Evolutionary conservation across 2,797 vertebrate species (phyloP).

Genomic region (Stomatorhinus walkeri): DNA sequence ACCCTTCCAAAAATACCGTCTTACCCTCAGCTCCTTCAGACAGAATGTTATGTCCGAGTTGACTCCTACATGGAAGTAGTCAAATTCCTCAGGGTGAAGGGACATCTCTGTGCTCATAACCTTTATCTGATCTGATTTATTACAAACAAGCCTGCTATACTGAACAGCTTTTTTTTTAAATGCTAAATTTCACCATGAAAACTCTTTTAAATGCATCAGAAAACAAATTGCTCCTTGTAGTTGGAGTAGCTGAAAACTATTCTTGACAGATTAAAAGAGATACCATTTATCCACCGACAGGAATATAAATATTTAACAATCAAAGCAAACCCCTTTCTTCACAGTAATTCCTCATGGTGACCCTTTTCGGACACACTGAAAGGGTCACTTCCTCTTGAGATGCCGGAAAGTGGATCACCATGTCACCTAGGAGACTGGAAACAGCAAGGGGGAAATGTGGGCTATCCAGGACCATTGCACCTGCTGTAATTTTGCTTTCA

Average conservation of each 20-base stretch:
- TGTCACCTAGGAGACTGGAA: slow-evolving; percentile 73
- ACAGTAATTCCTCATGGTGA: slow-evolving; percentile 71
- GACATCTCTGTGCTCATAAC: slow-evolving; percentile 74
- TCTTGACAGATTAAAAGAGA: background rate
- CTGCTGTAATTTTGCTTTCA: background rate
- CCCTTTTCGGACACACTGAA: slow-evolving; percentile 62
- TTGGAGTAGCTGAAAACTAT: background rate
- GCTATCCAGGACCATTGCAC: background rate
- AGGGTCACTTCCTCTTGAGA: slow-evolving; percentile 88
- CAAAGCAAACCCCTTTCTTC: slow-evolving; percentile 69
- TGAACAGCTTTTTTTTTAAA: background rate
- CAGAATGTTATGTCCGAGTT: slow-evolving; percentile 86
- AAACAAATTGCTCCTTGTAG: background rate
- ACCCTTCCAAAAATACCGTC: slow-evolving; percentile 34
- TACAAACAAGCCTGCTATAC: background rate
- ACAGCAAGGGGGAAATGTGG: background rate
- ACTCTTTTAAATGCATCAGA: background rate
- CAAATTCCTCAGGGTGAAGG: slow-evolving; percentile 80
- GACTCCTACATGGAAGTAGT: slow-evolving; percentile 75
- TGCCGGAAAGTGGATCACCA: slow-evolving; percentile 73
- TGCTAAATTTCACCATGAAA: background rate
- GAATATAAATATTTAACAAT: background rate
- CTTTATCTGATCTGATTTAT: slow-evolving; percentile 62
- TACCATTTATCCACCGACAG: background rate
- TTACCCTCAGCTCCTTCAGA: slow-evolving; percentile 89